Evolutionary conservation across 1,140 invertebrate species (phyloP).

Genomic region (Periplaneta americana): DNA sequence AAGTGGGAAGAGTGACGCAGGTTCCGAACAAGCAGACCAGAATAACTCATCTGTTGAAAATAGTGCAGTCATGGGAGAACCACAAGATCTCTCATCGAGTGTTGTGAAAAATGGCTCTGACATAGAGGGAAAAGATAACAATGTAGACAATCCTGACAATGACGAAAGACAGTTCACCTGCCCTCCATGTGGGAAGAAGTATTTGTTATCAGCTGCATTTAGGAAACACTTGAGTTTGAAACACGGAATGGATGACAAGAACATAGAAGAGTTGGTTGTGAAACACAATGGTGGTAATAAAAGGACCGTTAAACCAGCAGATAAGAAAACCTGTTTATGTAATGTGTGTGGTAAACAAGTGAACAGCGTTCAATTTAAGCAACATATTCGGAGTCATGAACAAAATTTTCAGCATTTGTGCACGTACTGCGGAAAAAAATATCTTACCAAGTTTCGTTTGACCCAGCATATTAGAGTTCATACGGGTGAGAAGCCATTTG

Average conservation of each 20-base stretch:
- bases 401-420: constrained; percentile 28
- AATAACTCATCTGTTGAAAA: neutral
- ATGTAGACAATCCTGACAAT: neutral
- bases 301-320: neutral
- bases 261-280: neutral
- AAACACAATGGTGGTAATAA: neutral
- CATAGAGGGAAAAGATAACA: neutral
- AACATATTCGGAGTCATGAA: neutral
- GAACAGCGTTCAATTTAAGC: neutral
- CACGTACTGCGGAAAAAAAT: constrained; percentile 44
- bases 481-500: constrained; percentile 33
- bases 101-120: neutral
- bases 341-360: neutral
- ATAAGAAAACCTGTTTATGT: neutral
- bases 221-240: neutral
- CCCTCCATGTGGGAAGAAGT: neutral
- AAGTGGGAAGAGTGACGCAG: neutral
- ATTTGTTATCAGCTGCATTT: neutral
- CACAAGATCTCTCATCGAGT: neutral
- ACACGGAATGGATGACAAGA: neutral
- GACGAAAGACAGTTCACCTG: neutral
- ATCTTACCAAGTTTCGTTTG: neutral
- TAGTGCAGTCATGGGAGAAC: too few relatives aligned
- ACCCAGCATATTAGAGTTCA: constrained; percentile 20
- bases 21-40: neutral